phyloP scores from a whole-genome alignment of 1,140 invertebrate species.

The Microplitis mediator region DNA sequence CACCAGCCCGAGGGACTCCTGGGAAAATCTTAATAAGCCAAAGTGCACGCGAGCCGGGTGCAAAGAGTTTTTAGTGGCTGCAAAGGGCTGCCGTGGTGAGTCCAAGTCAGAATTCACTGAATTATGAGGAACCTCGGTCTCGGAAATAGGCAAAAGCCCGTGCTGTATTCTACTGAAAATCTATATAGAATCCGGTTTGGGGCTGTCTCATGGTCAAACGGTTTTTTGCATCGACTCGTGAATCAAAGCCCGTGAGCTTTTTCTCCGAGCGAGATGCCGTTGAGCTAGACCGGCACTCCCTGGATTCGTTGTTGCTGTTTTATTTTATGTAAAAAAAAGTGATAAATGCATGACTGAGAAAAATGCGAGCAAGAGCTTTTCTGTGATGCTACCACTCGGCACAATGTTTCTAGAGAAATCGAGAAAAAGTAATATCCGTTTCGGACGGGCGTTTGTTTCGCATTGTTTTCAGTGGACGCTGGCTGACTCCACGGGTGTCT shows the following conservation, averaged over 20 bases:
- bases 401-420: conserved; percentile 24
- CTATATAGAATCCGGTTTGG: too few species aligned
- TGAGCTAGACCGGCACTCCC: too few species aligned
- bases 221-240: conserved; percentile 28
- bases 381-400: background rate
- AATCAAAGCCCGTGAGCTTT: conserved; percentile 22
- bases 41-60: conserved; percentile 27
- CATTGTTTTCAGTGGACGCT: conserved; percentile 35
- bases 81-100: background rate
- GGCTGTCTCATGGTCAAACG: conserved; percentile 6
- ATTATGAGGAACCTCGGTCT: background rate
- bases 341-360: conserved; percentile 40
- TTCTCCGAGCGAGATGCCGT: background rate
- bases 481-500: conserved; percentile 28
- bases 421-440: conserved; percentile 41
- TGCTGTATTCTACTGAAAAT: background rate
- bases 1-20: background rate
- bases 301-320: background rate
- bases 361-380: conserved; percentile 21
- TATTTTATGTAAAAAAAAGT: conserved; percentile 1
- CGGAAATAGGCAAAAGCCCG: background rate
- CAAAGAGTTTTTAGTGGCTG: conserved; percentile 17
- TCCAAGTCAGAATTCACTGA: background rate
- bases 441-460: conserved; percentile 38
- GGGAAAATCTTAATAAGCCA: conserved; percentile 34